phyloP scores from a whole-genome alignment of 2,797 vertebrate genomes.

The Hozukius guyotensis region DNA sequence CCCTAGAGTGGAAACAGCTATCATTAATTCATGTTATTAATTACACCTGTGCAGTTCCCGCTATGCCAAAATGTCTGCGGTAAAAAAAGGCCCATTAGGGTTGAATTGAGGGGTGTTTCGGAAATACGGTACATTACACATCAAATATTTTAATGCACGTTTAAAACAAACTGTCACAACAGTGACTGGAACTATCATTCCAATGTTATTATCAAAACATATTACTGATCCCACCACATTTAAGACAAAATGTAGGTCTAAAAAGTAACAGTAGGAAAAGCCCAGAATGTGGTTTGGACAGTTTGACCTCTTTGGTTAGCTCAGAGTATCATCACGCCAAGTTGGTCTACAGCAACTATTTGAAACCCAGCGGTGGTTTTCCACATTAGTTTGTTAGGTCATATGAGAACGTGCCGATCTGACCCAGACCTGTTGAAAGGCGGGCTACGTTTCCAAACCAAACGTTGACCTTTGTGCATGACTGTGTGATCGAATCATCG shows the following conservation, averaged over 20 bases:
- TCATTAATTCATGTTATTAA: constrained; percentile 1
- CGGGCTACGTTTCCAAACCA: background rate
- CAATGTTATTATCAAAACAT: background rate
- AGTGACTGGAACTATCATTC: background rate
- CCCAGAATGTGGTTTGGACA: background rate
- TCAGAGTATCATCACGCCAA: background rate
- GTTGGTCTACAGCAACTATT: background rate
- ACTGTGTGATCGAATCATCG: background rate
- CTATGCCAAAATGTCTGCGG: background rate
- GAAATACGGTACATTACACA: background rate
- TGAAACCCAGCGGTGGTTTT: constrained; percentile 1
- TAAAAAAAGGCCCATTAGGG: background rate
- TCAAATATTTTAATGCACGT: background rate
- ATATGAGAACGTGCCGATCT: background rate
- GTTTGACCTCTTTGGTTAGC: background rate
- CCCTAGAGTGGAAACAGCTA: background rate
- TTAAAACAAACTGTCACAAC: background rate
- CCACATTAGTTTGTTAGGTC: background rate
- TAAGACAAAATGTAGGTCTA: background rate
- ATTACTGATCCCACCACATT: background rate
- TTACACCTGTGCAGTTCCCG: constrained; percentile 1
- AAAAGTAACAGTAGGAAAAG: background rate
- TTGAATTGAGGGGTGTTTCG: background rate
- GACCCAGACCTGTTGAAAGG: background rate
- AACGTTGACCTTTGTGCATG: background rate